Evolutionary conservation across 2,888 invertebrate genomes (phyloP).

Genomic region (Chrysolina oricalcia): DNA sequence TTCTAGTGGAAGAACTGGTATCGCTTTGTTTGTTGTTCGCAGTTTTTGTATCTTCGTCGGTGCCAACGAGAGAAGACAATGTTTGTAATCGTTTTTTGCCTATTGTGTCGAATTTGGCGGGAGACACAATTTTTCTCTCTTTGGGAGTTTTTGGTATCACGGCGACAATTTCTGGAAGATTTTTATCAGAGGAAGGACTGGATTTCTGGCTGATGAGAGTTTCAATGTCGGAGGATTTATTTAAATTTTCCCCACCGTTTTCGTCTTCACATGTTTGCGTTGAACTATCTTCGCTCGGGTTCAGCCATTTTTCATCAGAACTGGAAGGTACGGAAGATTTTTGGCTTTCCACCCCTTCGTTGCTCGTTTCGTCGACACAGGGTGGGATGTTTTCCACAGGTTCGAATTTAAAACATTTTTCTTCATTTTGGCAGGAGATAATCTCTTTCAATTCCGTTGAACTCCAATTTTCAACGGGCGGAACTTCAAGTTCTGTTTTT

Average conservation of each 20-base stretch:
- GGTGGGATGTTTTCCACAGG: background rate
- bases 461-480: background rate
- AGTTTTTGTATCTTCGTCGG: conserved; percentile 52
- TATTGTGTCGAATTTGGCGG: conserved; percentile 60
- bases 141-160: conserved; percentile 60
- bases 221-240: background rate
- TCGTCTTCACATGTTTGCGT: background rate
- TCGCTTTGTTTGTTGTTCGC: conserved; percentile 44
- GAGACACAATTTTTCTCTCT: conserved; percentile 42
- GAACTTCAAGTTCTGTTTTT: background rate
- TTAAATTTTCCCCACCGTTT: background rate
- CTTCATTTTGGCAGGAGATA: background rate
- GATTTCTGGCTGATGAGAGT: background rate
- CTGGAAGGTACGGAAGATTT: background rate
- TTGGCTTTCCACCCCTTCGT: background rate
- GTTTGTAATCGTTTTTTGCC: conserved; percentile 63
- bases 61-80: conserved; percentile 57
- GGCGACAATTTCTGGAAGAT: conserved; percentile 63
- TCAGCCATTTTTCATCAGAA: background rate
- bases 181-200: conserved; percentile 37
- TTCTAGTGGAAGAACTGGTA: conserved; percentile 46
- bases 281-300: background rate
- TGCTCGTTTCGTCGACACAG: background rate
- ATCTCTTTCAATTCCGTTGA: background rate
- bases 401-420: background rate